These are phyloP conservation scores for Autographa gamma DNA, from an alignment of 2,888 invertebrate genomes.

Conservation along the genomic window DNA sequence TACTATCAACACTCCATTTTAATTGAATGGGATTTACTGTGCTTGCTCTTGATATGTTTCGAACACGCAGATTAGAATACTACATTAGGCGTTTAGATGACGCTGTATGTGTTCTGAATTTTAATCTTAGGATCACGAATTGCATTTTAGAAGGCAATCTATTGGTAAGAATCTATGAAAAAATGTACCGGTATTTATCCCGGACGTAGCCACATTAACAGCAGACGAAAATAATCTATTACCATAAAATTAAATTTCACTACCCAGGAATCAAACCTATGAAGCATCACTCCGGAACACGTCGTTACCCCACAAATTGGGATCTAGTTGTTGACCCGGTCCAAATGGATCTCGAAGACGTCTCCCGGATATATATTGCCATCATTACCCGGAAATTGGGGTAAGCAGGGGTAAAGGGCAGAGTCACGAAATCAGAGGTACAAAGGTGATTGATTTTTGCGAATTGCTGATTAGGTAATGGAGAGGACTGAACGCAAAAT, in stretches of 20 bases:
- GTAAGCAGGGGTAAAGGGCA: conserved; percentile 27
- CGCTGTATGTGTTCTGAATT: too few relatives aligned
- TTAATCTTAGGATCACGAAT: too few relatives aligned
- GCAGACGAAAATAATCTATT: conserved; percentile 16
- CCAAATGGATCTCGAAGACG: conserved; percentile 47
- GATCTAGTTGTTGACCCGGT: conserved; percentile 55
- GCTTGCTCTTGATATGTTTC: too few relatives aligned
- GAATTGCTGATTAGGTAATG: conserved; percentile 16
- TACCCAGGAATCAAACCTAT: conserved; percentile 48
- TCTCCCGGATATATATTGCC: conserved; percentile 48
- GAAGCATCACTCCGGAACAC: conserved; percentile 52
- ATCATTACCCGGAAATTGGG: conserved; percentile 56
- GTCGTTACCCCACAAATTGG: conserved; percentile 61
- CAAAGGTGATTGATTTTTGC: conserved; percentile 25
- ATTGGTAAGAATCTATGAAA: too few relatives aligned
- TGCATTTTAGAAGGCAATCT: too few relatives aligned
- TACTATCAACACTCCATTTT: conserved; percentile 35
- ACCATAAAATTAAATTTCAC: conserved; percentile 38
- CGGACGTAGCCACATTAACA: neutral
- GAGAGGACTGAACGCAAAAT: neutral
- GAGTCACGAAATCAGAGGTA: conserved; percentile 32
- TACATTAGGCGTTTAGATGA: too few relatives aligned
- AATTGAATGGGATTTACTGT: conserved; percentile 34
- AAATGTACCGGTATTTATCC: neutral
- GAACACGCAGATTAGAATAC: too few relatives aligned